Evolutionary conservation across 2,888 invertebrate species (phyloP), one percentile per base, ranked within the genome.

Genomic region (Hirtodrosophila histrioides): DNA sequence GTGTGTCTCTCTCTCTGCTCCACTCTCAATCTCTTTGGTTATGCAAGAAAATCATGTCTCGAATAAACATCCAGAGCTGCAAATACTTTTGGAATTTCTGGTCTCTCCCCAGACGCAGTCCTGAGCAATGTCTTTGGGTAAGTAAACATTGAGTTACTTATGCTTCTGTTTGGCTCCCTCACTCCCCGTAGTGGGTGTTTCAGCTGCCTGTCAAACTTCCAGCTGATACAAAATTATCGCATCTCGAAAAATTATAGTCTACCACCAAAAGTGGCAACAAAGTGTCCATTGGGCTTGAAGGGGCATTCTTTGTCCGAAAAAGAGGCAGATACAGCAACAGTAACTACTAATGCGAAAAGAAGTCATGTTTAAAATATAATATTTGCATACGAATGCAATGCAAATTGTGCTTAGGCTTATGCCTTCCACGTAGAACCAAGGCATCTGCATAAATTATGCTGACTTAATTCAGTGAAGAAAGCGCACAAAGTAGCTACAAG

Each of bases 131-230:
- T 53, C 44, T 24, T 17, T 31, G 51, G 69, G 79, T 79, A 83
- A 79, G 79, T 86, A 46, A 78, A 82, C 61, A 68, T 58, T 69
- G 76, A 65, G 61, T 62, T 69, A 31, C 8, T 8, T 3, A 71
- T 50, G 65, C 56, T 41, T 37, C 10, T 35, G 40, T 35, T 5
- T 9, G 9, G 7, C 27, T 0, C 6, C 24, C 10, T 44, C 48
- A 7, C 4, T 39, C 33, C 31, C 17, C 12, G 10, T 55, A 48
- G 39, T 72, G 63, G 81, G 78, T 70, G 78, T 69, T 54, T 50
- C 65, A 54, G 45, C 54, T 50, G 49, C 41, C 58, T 60, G 31
- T 55, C 70, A 67, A 67, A 67, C 85, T 65, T 60, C 64, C 62
- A 5, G 27, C 27, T 27, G 17, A 17, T 17, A 1, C 1, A 17